These are phyloP conservation scores for Arctopsyche grandis DNA, from an alignment of 1,140 invertebrate genomes.

Conservation along the genomic window DNA sequence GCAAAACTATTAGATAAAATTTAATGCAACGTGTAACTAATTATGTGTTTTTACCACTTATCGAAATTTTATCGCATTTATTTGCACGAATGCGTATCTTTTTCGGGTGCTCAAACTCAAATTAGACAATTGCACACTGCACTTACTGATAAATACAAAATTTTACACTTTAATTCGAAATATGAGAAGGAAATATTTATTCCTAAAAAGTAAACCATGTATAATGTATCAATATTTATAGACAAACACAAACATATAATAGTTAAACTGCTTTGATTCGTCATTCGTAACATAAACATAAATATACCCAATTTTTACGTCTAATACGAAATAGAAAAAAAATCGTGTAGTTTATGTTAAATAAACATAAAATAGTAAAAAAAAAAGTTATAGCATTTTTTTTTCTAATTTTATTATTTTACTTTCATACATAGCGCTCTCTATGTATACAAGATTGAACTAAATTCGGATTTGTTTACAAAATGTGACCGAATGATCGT, in stretches of 20 bases:
- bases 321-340: slow-evolving; percentile 28
- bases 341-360: slow-evolving; percentile 30
- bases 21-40: neutral
- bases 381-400: slow-evolving; percentile 44
- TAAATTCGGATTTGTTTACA: slow-evolving; percentile 6
- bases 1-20: neutral
- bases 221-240: slow-evolving; percentile 49
- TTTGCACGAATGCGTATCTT: neutral
- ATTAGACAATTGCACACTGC: no score
- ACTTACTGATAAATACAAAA: no score
- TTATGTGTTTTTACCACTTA: neutral
- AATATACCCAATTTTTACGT: slow-evolving; percentile 15
- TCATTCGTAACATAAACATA: slow-evolving; percentile 38
- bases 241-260: slow-evolving; percentile 19
- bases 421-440: neutral
- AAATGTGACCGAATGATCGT: neutral
- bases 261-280: slow-evolving; percentile 21
- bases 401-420: slow-evolving; percentile 26
- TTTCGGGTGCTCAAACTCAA: no score
- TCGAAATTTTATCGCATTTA: neutral
- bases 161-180: no score
- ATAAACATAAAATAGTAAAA: slow-evolving; percentile 40
- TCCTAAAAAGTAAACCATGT: slow-evolving; percentile 32
- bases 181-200: no score
- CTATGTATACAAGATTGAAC: neutral